These are phyloP conservation scores for Zygaena filipendulae DNA, from an alignment of 2,888 invertebrate species.

Conservation along the genomic window DNA sequence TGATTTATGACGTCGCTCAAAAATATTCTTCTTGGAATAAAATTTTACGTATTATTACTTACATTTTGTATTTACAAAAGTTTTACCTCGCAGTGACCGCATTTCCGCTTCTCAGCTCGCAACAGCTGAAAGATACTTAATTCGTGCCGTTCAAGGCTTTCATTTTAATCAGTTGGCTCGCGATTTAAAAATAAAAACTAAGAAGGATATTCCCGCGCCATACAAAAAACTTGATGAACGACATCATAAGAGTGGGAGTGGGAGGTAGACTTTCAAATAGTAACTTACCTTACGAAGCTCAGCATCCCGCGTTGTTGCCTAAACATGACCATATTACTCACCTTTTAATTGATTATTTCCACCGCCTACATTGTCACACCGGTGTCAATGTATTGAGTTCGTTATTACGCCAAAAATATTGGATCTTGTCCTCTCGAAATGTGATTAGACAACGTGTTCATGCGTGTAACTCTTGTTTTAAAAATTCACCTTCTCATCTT, in stretches of 20 bases:
- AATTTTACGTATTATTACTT: conserved; percentile 1
- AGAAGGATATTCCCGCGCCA: conserved; percentile 2
- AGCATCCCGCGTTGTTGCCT: conserved; percentile 9
- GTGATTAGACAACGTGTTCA: conserved; percentile 1
- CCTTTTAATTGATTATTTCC: conserved; percentile 10
- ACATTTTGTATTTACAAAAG: conserved; percentile 2
- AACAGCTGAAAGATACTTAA: conserved; percentile 1
- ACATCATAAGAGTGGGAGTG: conserved; percentile 3
- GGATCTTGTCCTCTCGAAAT: conserved; percentile 4
- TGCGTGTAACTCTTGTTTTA: conserved; percentile 5
- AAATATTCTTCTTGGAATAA: conserved; percentile 6
- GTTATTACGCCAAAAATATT: conserved; percentile 4
- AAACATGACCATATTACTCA: conserved; percentile 4
- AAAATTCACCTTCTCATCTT: neutral
- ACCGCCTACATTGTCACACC: conserved; percentile 8
- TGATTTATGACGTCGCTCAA: too few relatives aligned
- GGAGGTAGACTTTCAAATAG: conserved; percentile 4
- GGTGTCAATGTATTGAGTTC: conserved; percentile 9
- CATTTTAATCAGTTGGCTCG: neutral
- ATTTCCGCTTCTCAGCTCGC: conserved; percentile 2
- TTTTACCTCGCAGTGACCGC: neutral
- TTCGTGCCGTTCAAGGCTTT: neutral
- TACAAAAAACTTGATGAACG: conserved; percentile 2
- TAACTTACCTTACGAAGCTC: conserved; percentile 1
- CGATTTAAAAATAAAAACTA: conserved; percentile 1